phyloP scores from a whole-genome alignment of 2,888 invertebrate species.

The Myopa tessellatipennis region DNA sequence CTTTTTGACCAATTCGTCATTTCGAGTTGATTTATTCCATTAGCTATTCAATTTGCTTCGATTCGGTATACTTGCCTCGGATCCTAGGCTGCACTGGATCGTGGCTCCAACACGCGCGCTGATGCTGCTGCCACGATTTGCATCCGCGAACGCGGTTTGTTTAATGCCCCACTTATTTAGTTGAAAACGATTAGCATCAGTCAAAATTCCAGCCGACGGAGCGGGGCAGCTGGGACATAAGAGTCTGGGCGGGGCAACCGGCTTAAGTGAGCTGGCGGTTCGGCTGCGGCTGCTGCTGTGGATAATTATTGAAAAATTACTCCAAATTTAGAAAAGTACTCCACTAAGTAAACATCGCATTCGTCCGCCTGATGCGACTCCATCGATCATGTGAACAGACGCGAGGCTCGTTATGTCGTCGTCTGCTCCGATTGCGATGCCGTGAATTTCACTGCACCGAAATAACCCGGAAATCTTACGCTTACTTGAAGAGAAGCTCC shows the following conservation, averaged over 20 bases:
- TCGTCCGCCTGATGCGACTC: constrained; percentile 5
- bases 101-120: neutral
- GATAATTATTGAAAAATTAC: constrained; percentile 31
- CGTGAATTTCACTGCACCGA: neutral
- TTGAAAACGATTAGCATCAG: constrained; percentile 32
- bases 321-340: constrained; percentile 30
- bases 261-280: neutral
- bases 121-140: constrained; percentile 24
- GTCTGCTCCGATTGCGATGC: neutral
- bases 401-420: neutral
- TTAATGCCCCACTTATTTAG: constrained; percentile 29
- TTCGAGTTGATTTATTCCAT: constrained; percentile 30
- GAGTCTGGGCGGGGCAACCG: neutral
- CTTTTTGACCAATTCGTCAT: constrained; percentile 25
- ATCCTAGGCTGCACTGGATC: neutral
- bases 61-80: neutral
- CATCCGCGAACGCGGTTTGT: constrained; percentile 17
- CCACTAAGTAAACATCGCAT: constrained; percentile 19
- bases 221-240: neutral
- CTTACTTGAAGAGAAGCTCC: neutral
- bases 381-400: constrained; percentile 5
- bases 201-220: constrained; percentile 12
- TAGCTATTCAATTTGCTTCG: constrained; percentile 14
- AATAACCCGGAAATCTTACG: neutral
- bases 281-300: neutral